Conservation (phyloP, 2,888 invertebrate genomes). For the Temnothorax unifasciatus region DNA sequence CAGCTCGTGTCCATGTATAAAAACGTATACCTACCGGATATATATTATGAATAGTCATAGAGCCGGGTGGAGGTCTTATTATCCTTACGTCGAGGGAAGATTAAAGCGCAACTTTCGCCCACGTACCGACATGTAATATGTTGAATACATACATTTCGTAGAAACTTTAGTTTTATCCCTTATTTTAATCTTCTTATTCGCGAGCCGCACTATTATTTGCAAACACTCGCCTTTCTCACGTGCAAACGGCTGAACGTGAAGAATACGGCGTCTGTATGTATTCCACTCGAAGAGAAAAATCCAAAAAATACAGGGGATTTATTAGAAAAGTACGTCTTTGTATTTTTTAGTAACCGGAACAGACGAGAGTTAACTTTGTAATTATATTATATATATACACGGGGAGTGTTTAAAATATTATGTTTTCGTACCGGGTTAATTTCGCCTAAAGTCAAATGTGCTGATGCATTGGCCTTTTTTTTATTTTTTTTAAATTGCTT, state of each 20-base stretch:
- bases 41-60: slow-evolving; percentile 33
- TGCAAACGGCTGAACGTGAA: slow-evolving; percentile 22
- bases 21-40: slow-evolving; percentile 23
- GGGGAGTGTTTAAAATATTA: not conserved
- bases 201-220: not conserved
- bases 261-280: not conserved
- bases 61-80: slow-evolving; percentile 10
- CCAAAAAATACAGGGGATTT: not conserved
- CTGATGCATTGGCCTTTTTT: not conserved
- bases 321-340: slow-evolving; percentile 5
- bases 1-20: slow-evolving; percentile 15
- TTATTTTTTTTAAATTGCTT: not conserved
- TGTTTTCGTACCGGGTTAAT: slow-evolving; percentile 10
- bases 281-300: not conserved
- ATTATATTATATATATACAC: not conserved
- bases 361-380: not conserved
- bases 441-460: not conserved
- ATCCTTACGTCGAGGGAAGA: not conserved
- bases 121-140: not conserved
- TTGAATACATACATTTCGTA: not conserved
- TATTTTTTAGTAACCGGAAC: not conserved
- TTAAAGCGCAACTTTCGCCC: slow-evolving; percentile 35
- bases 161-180: slow-evolving; percentile 13
- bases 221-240: not conserved
- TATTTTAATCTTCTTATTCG: slow-evolving; percentile 35